Percentiles rank a stretch among this genome's conserved stretches.
Conservation (phyloP, 2,888 invertebrate species). For the Gibbula magus region DNA sequence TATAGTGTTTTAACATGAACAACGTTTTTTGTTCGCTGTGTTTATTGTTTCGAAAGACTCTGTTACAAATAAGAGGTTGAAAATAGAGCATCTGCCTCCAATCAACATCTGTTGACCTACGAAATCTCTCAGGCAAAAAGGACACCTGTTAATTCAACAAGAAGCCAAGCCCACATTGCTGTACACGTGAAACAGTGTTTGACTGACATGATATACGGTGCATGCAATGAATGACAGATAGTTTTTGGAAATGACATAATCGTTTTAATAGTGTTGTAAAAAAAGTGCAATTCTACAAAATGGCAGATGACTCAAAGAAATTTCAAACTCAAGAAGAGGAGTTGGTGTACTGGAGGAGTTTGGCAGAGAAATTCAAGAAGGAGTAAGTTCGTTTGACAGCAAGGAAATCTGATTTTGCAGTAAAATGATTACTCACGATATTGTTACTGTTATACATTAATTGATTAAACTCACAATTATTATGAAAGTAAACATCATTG, state of each 20-base stretch:
- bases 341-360: constrained; percentile 58
- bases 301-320: constrained; percentile 53
- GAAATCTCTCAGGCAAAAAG: neutral
- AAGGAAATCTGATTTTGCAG: neutral
- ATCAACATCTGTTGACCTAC: constrained; percentile 2
- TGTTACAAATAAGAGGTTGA: neutral
- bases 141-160: neutral
- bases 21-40: neutral
- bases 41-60: neutral
- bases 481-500: neutral
- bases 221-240: neutral
- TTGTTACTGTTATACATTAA: neutral
- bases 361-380: constrained; percentile 61
- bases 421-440: too few relatives aligned
- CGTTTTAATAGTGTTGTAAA: neutral
- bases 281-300: neutral
- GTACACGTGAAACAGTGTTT: neutral
- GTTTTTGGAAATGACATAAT: neutral
- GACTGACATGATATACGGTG: neutral
- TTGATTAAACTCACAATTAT: neutral
- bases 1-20: too few relatives aligned
- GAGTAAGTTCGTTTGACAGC: constrained; percentile 56
- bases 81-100: neutral
- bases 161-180: too few relatives aligned
- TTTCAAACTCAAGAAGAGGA: constrained; percentile 62